phyloP scores from a whole-genome alignment of 2,113 vertebrate species.

The Ceratotherium simum region DNA sequence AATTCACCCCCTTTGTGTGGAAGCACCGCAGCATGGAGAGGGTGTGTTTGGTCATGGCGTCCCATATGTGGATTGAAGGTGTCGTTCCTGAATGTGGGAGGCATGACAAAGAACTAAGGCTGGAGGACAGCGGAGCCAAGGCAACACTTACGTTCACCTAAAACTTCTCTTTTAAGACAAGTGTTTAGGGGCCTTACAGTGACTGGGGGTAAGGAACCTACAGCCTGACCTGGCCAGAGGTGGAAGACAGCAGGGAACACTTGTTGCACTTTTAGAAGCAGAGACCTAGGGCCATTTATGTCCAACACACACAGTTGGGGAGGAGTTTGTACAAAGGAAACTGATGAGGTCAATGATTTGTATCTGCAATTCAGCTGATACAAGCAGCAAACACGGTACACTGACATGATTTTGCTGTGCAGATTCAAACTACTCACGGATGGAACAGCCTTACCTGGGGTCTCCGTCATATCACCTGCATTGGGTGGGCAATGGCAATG shows the following conservation, averaged over 20 bases:
- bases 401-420: constrained; percentile 73
- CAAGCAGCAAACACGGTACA: constrained; percentile 79
- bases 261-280: constrained; percentile 59
- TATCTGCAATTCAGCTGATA: constrained; percentile 84
- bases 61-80: constrained; percentile 98
- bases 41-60: constrained; percentile 96
- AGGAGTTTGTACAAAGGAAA: constrained; percentile 74
- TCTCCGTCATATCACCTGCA: constrained; percentile 94
- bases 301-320: background rate
- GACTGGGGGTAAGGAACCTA: background rate
- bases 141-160: fast-evolving
- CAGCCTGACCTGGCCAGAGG: background rate
- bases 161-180: background rate
- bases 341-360: constrained; percentile 74
- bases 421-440: constrained; percentile 76
- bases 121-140: fast-evolving
- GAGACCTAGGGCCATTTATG: background rate
- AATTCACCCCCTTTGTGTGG: constrained; percentile 95
- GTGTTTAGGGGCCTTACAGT: background rate
- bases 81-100: constrained; percentile 89
- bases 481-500: constrained; percentile 92
- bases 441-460: constrained; percentile 92
- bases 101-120: background rate
- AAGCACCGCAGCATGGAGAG: constrained; percentile 97
- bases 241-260: constrained; percentile 41